Evolutionary conservation across 2,797 vertebrate species (phyloP).

Genomic region (Tauraco hartlaubi): DNA sequence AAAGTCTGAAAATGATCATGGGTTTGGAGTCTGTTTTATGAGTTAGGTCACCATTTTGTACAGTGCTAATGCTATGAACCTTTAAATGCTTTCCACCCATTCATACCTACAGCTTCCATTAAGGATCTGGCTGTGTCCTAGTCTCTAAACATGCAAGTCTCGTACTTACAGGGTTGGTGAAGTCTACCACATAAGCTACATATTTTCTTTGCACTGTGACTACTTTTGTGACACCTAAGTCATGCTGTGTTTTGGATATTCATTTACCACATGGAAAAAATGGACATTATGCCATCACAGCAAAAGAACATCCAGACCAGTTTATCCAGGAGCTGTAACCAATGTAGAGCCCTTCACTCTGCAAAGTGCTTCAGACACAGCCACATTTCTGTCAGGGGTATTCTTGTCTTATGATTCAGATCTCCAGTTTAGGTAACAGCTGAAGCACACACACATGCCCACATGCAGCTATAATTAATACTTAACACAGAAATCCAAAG

Average conservation of each 20-base stretch:
- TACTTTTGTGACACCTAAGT: neutral
- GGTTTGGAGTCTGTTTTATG: neutral
- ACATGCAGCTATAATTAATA: conserved; percentile 33
- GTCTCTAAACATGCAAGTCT: neutral
- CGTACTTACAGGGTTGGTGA: neutral
- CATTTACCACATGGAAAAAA: neutral
- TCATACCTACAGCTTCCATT: neutral
- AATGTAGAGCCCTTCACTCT: neutral
- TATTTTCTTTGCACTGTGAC: neutral
- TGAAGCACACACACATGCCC: neutral
- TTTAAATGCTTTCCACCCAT: neutral
- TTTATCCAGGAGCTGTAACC: neutral
- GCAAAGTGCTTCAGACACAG: neutral
- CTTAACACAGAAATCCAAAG: neutral
- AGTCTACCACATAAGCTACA: neutral
- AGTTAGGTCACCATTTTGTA: neutral
- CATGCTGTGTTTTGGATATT: neutral
- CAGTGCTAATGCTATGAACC: neutral
- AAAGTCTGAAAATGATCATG: too few relatives aligned
- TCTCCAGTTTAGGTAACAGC: neutral
- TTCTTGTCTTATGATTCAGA: neutral
- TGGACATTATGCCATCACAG: neutral
- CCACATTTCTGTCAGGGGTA: neutral
- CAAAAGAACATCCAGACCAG: neutral
- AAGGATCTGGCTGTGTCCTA: neutral